Evolutionary conservation across 2,113 vertebrate species (phyloP), one percentile per base, ranked within the genome.

Genomic region (Vireo altiloquus): DNA sequence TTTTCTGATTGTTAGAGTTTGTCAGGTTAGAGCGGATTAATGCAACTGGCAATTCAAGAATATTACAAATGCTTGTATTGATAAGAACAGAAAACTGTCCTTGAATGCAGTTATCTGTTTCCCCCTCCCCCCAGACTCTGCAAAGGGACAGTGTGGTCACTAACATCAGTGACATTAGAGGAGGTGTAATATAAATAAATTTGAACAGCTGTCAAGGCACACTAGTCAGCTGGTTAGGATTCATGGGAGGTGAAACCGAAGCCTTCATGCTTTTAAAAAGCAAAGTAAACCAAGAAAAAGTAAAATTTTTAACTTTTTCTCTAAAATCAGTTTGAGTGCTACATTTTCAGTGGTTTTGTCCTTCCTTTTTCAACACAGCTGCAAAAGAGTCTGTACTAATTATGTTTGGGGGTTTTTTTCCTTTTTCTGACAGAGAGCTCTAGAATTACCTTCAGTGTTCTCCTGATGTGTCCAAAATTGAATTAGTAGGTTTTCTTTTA

Each of bases 191-290:
- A 92, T 91, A 97, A 98, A 99, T 97, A 97, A 98, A 95, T 93
- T 76, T 95, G 94, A 98, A 97, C 98, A 99, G 98, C 98, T 98
- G 98, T 95, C 72, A 68, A 78, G 79, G 68, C 92, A 84, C 84
- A 69, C 93, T 63, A 39, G 93, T 95, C 94, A 96, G 95, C 88
- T 96, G 92, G 82, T 78, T 71, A 61, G 40, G 49, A 95, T 91
- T 92, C 66, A 91, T 27, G 77, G 64, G 60, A 74, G 91, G 61
- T 96, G 90, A 92, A 96, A 89, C 57, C 59, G 82, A 91, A 89
- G 52, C 47, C 70, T 87, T 72, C 40, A 21, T 21, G 33, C 33
- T 37, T 88, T 65, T 59, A 61, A 81, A 70, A 89, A 91, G 53
- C 35, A 23, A 63, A 80, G 30, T 65, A 76, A 81, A 79, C 17